Percentiles rank a stretch among this genome's conserved stretches.
Evolutionary conservation across 2,888 invertebrate genomes (phyloP).

Genomic region (Tetragonisca angustula): DNA sequence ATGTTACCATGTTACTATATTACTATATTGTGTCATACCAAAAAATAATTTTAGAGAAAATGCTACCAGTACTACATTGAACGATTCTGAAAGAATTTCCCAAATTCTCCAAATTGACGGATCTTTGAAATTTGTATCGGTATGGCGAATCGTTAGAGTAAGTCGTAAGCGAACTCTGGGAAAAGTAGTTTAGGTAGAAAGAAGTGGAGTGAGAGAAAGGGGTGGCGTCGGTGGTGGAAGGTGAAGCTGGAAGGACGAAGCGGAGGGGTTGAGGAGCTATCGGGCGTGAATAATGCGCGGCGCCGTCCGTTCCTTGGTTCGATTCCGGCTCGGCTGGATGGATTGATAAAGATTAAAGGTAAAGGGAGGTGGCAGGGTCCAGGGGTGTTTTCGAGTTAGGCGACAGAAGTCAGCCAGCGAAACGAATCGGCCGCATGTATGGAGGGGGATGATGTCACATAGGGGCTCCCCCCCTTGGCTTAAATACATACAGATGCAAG

Average conservation of each 20-base stretch:
- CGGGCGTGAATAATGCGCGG: slow-evolving; percentile 82
- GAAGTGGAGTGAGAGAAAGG: slow-evolving; percentile 27
- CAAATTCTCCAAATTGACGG: background rate
- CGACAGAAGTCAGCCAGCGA: slow-evolving; percentile 84
- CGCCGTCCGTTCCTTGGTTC: slow-evolving; percentile 73
- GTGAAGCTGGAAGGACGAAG: slow-evolving; percentile 38
- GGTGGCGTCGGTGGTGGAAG: slow-evolving; percentile 36
- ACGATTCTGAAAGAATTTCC: background rate
- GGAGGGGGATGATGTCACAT: slow-evolving; percentile 81
- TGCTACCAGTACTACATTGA: background rate
- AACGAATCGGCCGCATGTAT: slow-evolving; percentile 77
- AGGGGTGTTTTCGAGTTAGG: slow-evolving; percentile 79
- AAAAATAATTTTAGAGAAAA: background rate
- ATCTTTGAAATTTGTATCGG: background rate
- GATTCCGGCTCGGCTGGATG: slow-evolving; percentile 76
- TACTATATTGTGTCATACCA: background rate
- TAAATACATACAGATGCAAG: slow-evolving; percentile 78
- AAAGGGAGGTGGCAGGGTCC: slow-evolving; percentile 73
- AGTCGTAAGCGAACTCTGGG: slow-evolving; percentile 17
- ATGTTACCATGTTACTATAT: too few species aligned
- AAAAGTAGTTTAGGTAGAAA: slow-evolving; percentile 48
- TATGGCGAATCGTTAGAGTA: background rate
- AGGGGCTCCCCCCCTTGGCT: slow-evolving; percentile 76
- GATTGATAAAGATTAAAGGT: slow-evolving; percentile 84
- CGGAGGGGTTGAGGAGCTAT: slow-evolving; percentile 73